Base-by-base conservation (phyloP, 2,113 vertebrate genomes). In the Nesoenas mayeri region DNA sequence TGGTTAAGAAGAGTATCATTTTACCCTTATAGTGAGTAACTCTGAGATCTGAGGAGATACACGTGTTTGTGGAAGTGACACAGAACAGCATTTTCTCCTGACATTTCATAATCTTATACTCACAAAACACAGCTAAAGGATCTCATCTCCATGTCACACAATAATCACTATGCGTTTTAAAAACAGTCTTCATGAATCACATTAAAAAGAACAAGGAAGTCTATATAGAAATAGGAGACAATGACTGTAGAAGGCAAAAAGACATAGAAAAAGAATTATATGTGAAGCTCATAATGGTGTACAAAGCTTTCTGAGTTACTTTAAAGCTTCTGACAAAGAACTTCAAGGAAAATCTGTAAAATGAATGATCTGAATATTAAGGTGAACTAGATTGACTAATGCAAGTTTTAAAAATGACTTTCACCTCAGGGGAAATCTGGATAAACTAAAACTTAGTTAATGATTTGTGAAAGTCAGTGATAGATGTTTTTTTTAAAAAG, bases 381-480 rank as follows among this genome's bases (percentile, higher is more conserved):
- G n/a, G 44, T 80, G 47, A 91, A 95, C 7, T 79, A 94, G 64
- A 95, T 66, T 12, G 9, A 75, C 47, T 94, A 56, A 75, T 36
- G 16, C 13, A 92, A 70, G 26, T 16, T 72, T 78, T 87, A 61
- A 90, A 95, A 81, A 92, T 58, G 0, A 93, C 72, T 91, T 67
- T 48, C 6, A 73, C 34, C 17, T 81, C 70, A 93, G 36, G 67
- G 90, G 61, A 90, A 95, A 84, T 92, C 91, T 90, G 36, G 54
- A 44, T 85, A 96, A 95, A 85, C 36, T 91, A 44, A 42, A 89
- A 38, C 15, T 78, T 81, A 84, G n/a, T 36, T 93, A 96, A 91
- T 94, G 56, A 82, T 89, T 80, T 86, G 70, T 96, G 51, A 90
- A 96, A 95, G 74, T 80, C 40, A 89, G 67, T 93, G 51, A 89